Conservation (phyloP, 2,888 invertebrate species). For the Sarcophaga carnaria region DNA sequence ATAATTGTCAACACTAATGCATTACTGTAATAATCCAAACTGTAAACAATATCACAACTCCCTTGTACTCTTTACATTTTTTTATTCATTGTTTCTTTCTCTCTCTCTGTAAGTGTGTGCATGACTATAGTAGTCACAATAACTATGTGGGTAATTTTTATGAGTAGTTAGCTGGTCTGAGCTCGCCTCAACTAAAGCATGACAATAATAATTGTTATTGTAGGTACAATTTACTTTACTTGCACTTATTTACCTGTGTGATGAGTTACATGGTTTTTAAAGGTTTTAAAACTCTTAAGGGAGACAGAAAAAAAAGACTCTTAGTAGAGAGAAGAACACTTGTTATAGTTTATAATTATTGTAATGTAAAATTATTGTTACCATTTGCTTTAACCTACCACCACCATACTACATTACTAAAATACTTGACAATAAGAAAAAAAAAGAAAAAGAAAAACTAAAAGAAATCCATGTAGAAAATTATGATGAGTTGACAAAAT, state of each 20-base stretch:
- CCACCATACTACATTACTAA: slow-evolving; percentile 26
- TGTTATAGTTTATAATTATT: slow-evolving; percentile 29
- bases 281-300: slow-evolving; percentile 26
- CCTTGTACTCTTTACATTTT: not conserved
- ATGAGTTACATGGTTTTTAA: slow-evolving; percentile 3
- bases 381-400: slow-evolving; percentile 30
- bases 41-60: too few relatives aligned
- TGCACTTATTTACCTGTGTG: slow-evolving; percentile 40
- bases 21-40: too few relatives aligned
- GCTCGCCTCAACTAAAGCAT: not conserved
- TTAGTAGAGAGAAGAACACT: not conserved
- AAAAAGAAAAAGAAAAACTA: slow-evolving; percentile 1
- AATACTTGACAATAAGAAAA: slow-evolving; percentile 33
- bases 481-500: slow-evolving; percentile 67
- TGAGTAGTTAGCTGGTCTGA: slow-evolving; percentile 5
- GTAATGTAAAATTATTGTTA: slow-evolving; percentile 42
- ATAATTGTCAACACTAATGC: too few relatives aligned
- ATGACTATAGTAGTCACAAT: not conserved
- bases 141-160: slow-evolving; percentile 27
- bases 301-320: not conserved
- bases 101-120: too few relatives aligned
- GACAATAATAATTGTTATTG: slow-evolving; percentile 47
- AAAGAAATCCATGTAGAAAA: slow-evolving; percentile 58
- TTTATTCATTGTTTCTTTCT: not conserved
- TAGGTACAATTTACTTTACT: slow-evolving; percentile 17